Percentiles rank a stretch among this genome's conserved stretches.
phyloP scores from a whole-genome alignment of 2,797 vertebrate genomes.

The Eulemur rubriventer region DNA sequence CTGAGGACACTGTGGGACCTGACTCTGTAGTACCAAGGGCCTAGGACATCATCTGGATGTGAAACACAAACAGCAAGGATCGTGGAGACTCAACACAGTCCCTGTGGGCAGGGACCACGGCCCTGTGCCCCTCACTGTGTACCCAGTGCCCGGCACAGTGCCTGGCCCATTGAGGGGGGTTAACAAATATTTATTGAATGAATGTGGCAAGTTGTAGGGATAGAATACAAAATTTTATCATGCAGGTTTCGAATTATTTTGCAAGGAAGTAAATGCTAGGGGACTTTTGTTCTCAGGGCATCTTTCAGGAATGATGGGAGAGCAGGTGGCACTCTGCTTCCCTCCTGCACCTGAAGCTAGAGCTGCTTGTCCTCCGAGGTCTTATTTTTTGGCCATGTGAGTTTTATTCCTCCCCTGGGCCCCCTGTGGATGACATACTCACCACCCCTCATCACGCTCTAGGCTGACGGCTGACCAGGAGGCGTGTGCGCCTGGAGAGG shows the following conservation, averaged over 20 bases:
- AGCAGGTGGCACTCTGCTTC: background rate
- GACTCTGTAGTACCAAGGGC: background rate
- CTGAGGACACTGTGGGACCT: background rate
- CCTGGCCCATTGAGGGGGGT: background rate
- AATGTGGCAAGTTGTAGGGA: background rate
- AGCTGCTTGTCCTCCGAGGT: background rate
- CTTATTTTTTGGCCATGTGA: background rate
- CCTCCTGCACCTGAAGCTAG: background rate
- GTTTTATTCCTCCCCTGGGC: background rate
- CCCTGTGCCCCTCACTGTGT: background rate
- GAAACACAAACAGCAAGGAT: background rate
- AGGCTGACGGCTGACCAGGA: background rate
- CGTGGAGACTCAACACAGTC: background rate
- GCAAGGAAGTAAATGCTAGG: background rate
- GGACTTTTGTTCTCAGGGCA: background rate
- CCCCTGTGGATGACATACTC: background rate
- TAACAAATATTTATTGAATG: background rate
- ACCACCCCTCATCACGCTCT: background rate
- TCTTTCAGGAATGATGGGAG: background rate
- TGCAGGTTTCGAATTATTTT: background rate
- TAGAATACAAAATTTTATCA: background rate
- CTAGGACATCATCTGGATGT: background rate
- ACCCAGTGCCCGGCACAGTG: background rate
- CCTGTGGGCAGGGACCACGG: background rate
- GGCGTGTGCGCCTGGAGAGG: background rate